phyloP scores from a whole-genome alignment of 2,113 vertebrate species.

The Tyrannus savana region DNA sequence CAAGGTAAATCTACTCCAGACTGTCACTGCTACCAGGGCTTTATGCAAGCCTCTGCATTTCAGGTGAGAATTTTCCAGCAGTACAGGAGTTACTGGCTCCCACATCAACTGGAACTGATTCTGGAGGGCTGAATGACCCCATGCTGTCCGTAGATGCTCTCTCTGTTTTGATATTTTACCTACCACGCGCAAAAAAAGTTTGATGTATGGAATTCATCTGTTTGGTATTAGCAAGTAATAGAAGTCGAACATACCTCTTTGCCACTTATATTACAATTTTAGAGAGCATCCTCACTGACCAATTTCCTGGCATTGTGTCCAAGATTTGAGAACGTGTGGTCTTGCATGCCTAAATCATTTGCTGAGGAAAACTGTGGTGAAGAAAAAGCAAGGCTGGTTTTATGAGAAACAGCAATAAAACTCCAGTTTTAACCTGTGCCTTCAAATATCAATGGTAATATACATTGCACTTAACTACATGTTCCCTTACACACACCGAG shows the following conservation, averaged over 20 bases:
- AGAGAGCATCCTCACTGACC: neutral
- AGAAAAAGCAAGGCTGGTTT: neutral
- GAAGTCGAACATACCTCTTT: neutral
- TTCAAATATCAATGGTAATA: neutral
- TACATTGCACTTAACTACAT: neutral
- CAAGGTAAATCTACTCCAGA: neutral
- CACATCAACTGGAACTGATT: neutral
- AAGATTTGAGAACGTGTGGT: neutral
- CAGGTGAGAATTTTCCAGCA: neutral
- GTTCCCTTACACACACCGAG: neutral
- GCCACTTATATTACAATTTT: neutral
- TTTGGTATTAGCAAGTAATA: neutral
- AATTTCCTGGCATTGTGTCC: neutral
- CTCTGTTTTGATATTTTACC: neutral
- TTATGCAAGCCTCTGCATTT: neutral
- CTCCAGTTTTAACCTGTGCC: neutral
- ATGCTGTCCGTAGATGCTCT: neutral
- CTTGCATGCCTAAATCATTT: neutral
- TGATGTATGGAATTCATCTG: neutral
- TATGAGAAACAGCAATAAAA: neutral
- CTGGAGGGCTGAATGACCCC: neutral
- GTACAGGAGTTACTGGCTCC: neutral
- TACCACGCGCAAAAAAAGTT: neutral
- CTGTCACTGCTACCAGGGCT: neutral
- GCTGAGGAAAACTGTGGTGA: neutral